phyloP scores from a whole-genome alignment of 2,113 vertebrate genomes.

The Pyxicephalus adspersus region DNA sequence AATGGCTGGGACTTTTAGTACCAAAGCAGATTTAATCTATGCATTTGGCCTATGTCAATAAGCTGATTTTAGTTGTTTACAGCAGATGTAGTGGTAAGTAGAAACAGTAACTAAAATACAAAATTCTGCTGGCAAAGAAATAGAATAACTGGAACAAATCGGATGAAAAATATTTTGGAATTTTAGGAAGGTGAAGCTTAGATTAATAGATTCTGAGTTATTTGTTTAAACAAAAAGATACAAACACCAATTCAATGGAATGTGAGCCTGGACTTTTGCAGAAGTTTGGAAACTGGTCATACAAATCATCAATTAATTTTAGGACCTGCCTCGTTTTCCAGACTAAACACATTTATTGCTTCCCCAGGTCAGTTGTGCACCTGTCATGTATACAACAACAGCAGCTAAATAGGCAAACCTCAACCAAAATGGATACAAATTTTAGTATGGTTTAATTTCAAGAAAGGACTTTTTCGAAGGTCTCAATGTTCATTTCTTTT shows the following conservation, averaged over 20 bases:
- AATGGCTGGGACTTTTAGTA: not conserved
- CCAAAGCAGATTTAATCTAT: not conserved
- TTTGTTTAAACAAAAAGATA: slow-evolving; percentile 27
- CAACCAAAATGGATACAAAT: too few relatives aligned
- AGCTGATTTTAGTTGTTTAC: not conserved
- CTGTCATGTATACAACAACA: not conserved
- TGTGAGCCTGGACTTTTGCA: not conserved
- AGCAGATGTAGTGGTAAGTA: not conserved
- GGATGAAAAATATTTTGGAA: slow-evolving; percentile 31
- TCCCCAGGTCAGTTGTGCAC: not conserved
- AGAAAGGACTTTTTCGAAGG: too few relatives aligned
- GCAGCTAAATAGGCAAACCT: not conserved
- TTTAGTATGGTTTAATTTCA: too few relatives aligned
- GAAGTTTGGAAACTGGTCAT: not conserved
- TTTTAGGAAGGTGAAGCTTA: slow-evolving; percentile 24
- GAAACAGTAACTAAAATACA: slow-evolving; percentile 15
- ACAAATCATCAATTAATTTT: slow-evolving; percentile 6
- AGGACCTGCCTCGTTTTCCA: not conserved
- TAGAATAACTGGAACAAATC: not conserved
- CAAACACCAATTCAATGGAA: not conserved
- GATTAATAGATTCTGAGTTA: slow-evolving; percentile 11
- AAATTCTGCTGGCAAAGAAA: not conserved
- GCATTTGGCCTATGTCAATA: not conserved
- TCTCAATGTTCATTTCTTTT: too few relatives aligned
- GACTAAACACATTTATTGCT: slow-evolving; percentile 50